These are phyloP conservation scores for Drosophila miranda DNA, from an alignment of 1,140 invertebrate species.

Conservation along the genomic window DNA sequence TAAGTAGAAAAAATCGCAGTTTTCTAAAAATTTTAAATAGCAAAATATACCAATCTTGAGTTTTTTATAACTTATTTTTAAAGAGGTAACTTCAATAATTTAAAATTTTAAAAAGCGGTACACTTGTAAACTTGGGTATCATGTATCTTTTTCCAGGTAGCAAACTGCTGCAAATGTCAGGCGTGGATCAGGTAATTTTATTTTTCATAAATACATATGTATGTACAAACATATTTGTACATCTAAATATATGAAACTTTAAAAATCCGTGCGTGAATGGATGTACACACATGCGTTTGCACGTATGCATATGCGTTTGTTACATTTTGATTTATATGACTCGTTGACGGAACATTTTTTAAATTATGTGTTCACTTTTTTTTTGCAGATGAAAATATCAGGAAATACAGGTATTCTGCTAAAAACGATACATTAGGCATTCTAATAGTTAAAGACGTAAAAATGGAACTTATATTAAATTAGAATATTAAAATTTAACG, in stretches of 20 bases:
- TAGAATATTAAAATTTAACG: too few species aligned
- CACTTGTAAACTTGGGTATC: conserved; percentile 9
- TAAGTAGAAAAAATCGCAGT: conserved; percentile 61
- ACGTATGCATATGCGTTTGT: conserved; percentile 1
- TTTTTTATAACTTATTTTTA: conserved; percentile 75
- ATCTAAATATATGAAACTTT: conserved; percentile 45
- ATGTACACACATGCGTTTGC: conserved; percentile 7
- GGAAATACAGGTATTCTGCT: conserved; percentile 76
- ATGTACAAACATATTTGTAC: conserved; percentile 21
- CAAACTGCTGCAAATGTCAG: conserved; percentile 78
- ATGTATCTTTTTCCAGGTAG: conserved; percentile 53
- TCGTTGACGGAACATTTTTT: too few species aligned
- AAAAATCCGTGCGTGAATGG: conserved; percentile 7
- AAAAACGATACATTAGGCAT: not conserved
- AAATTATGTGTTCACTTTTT: conserved; percentile 33
- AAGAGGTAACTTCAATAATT: conserved; percentile 20
- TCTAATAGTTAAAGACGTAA: too few species aligned
- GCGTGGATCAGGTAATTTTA: conserved; percentile 79
- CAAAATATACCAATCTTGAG: conserved; percentile 59
- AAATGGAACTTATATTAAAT: too few species aligned
- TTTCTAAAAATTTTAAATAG: conserved; percentile 63
- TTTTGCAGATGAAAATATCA: conserved; percentile 77
- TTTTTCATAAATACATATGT: conserved; percentile 63
- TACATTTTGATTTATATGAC: not conserved
- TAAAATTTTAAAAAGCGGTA: not conserved